phyloP scores from a whole-genome alignment of 2,797 vertebrate genomes.

The Sciaenops ocellatus region DNA sequence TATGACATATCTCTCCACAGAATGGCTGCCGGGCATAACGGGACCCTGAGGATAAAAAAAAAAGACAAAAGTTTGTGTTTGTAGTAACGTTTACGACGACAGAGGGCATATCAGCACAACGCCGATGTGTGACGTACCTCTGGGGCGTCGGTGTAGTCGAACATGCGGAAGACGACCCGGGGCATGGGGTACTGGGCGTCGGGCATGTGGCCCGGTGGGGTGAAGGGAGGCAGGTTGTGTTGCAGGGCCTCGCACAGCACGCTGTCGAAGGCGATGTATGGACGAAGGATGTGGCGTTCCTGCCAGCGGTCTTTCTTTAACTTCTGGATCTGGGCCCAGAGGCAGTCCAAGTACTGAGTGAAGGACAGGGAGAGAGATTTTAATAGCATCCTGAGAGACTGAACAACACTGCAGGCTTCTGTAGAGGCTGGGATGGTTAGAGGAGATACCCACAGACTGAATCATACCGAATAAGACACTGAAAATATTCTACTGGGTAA shows the following conservation, averaged over 20 bases:
- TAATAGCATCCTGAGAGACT: background rate
- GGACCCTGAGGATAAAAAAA: constrained; percentile 87
- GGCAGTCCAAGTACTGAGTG: constrained; percentile 96
- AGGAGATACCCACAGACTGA: background rate
- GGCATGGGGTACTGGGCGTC: constrained; percentile 94
- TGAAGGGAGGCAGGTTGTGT: constrained; percentile 98
- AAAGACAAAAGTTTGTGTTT: background rate
- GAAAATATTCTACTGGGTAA: background rate
- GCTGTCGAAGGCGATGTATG: constrained; percentile 98
- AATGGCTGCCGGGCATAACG: constrained; percentile 99
- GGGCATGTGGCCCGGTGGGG: constrained; percentile 94
- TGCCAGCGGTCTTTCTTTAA: constrained; percentile 98
- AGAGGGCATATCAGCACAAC: background rate
- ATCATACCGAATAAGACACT: background rate
- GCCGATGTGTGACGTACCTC: constrained; percentile 84
- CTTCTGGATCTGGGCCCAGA: constrained; percentile 99
- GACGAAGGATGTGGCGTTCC: constrained; percentile 96
- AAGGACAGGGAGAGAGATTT: background rate
- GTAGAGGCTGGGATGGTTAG: background rate
- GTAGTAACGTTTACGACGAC: background rate
- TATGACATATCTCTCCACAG: constrained; percentile 97
- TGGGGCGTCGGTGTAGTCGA: constrained; percentile 98
- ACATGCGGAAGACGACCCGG: constrained; percentile 95
- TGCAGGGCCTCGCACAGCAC: constrained; percentile 97
- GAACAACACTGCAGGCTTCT: background rate